A percentile compares a stretch with the other conserved stretches of the same genome.
phyloP scores from a whole-genome alignment of 2,113 vertebrate species.

The Holacanthus passer region DNA sequence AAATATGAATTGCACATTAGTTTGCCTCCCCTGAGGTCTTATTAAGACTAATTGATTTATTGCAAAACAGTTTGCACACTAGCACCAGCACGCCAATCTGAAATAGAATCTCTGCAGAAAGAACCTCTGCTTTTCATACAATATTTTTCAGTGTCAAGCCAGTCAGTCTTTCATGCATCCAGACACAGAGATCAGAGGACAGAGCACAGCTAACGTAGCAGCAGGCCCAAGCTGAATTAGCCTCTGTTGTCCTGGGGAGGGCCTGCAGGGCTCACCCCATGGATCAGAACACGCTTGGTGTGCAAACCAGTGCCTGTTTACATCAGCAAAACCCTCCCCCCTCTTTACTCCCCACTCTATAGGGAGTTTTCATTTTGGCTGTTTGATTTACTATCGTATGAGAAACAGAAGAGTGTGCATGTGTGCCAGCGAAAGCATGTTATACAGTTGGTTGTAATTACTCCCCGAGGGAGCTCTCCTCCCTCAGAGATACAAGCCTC shows the following conservation, averaged over 20 bases:
- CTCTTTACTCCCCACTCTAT: background rate
- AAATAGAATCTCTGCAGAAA: background rate
- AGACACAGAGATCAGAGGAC: constrained; percentile 12
- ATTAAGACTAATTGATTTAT: constrained; percentile 64
- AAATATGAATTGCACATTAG: constrained; percentile 46
- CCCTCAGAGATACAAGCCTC: constrained; percentile 45
- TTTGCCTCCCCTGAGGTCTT: constrained; percentile 57
- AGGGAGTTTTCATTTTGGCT: constrained; percentile 37
- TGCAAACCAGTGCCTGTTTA: constrained; percentile 20
- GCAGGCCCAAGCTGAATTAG: constrained; percentile 17
- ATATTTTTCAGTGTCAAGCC: background rate
- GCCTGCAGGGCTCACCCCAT: background rate
- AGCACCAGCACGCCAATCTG: background rate
- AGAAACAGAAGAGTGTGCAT: constrained; percentile 7
- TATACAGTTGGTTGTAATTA: constrained; percentile 50
- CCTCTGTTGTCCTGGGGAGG: constrained; percentile 13
- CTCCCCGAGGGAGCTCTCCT: constrained; percentile 25
- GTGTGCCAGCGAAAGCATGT: constrained; percentile 7
- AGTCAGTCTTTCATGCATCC: constrained; percentile 16
- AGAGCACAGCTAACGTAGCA: background rate
- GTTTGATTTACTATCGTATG: constrained; percentile 30
- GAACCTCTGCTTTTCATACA: background rate
- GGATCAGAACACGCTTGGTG: constrained; percentile 13
- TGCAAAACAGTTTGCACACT: constrained; percentile 17
- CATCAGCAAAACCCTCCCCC: constrained; percentile 24